These are phyloP conservation scores for Dasypus novemcinctus DNA, from an alignment of 2,113 vertebrate species.

Conservation along the genomic window DNA sequence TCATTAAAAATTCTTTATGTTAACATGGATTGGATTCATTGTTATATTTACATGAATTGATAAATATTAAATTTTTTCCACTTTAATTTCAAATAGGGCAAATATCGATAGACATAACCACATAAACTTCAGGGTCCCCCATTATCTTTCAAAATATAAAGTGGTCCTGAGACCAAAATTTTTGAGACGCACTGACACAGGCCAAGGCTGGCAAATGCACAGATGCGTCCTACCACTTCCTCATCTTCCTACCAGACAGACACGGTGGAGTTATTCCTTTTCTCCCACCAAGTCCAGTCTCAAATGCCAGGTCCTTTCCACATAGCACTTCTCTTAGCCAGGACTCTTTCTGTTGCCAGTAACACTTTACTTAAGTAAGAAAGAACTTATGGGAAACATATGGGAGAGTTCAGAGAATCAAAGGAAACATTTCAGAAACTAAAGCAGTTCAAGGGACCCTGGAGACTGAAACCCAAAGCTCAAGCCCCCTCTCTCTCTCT, in stretches of 20 bases:
- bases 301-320: not conserved
- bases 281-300: not conserved
- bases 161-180: not conserved
- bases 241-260: not conserved
- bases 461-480: not conserved
- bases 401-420: not conserved
- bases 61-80: not conserved
- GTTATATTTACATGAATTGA: not conserved
- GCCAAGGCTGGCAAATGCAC: accelerated
- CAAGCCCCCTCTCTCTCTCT: not conserved
- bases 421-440: not conserved
- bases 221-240: not conserved
- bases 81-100: not conserved
- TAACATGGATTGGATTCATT: not conserved
- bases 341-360: not conserved
- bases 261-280: not conserved
- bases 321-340: not conserved
- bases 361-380: not conserved
- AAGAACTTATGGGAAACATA: not conserved
- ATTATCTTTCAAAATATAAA: not conserved
- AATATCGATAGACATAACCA: not conserved
- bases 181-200: not conserved
- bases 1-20: not conserved
- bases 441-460: not conserved
- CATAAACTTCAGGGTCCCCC: not conserved